These are phyloP conservation scores for Nomada fucata DNA, from an alignment of 2,888 invertebrate genomes.

Conservation along the genomic window DNA sequence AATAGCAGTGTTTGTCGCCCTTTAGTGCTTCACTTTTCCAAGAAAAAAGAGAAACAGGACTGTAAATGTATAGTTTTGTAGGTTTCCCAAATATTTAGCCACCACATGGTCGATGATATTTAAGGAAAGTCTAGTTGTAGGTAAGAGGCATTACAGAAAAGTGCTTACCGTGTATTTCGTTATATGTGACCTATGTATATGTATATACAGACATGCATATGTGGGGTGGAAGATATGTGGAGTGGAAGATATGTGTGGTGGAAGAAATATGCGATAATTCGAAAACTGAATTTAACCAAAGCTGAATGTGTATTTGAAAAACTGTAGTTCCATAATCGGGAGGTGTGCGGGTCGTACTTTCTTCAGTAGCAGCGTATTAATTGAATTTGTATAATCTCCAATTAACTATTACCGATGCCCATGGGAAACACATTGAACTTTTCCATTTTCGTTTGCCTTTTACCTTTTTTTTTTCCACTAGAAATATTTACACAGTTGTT, in stretches of 20 bases:
- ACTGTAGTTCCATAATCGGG: too few species aligned
- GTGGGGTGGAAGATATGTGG: not conserved
- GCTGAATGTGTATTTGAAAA: too few species aligned
- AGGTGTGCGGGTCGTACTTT: not conserved
- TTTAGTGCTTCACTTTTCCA: slow-evolving; percentile 22
- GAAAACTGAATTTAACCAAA: too few species aligned
- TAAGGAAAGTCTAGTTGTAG: slow-evolving; percentile 56
- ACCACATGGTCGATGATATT: slow-evolving; percentile 28
- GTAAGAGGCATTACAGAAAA: slow-evolving; percentile 49
- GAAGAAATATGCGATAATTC: not conserved
- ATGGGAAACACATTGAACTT: too few species aligned
- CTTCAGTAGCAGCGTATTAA: not conserved
- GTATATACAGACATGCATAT: not conserved
- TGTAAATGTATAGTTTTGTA: slow-evolving; percentile 63
- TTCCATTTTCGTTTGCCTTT: too few species aligned
- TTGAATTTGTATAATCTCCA: not conserved
- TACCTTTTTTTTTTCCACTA: not conserved
- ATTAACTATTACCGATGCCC: not conserved
- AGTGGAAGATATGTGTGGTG: not conserved
- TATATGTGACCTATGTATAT: not conserved
- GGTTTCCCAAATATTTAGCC: slow-evolving; percentile 64
- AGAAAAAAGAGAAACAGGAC: slow-evolving; percentile 49
- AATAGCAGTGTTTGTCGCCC: slow-evolving; percentile 16
- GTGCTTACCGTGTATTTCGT: not conserved
- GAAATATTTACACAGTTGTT: not conserved